These are phyloP conservation scores for Polyommatus iphigenia DNA, from an alignment of 2,888 invertebrate species.

Conservation along the genomic window DNA sequence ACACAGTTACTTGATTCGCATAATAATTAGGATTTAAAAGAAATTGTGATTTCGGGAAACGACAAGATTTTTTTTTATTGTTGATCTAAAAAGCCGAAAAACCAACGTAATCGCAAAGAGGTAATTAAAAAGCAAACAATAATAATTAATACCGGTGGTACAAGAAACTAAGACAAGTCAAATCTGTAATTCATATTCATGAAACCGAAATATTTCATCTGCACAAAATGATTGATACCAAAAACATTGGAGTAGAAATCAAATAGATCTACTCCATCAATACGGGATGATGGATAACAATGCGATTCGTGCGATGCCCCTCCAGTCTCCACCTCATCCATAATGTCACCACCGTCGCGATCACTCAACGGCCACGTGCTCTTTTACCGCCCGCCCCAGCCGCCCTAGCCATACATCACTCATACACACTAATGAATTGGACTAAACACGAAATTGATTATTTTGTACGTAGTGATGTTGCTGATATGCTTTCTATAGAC, in stretches of 20 bases:
- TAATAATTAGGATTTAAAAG: no score
- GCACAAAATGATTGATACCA: neutral
- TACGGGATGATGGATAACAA: constrained; percentile 74
- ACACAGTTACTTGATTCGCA: neutral
- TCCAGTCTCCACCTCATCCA: constrained; percentile 53
- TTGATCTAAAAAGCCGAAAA: neutral
- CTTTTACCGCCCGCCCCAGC: constrained; percentile 11
- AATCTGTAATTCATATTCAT: neutral
- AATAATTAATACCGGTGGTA: neutral
- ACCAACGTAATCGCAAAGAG: no score
- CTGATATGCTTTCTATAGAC: neutral
- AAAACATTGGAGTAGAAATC: constrained; percentile 21
- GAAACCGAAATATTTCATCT: neutral
- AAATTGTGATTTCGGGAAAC: no score
- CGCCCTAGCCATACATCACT: constrained; percentile 8
- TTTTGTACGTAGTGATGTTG: neutral
- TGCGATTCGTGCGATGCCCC: constrained; percentile 54
- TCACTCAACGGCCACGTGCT: constrained; percentile 47
- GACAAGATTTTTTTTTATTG: neutral
- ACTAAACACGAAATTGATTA: neutral
- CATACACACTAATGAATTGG: neutral
- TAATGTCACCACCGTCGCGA: constrained; percentile 60
- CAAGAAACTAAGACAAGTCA: neutral
- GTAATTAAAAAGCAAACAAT: no score
- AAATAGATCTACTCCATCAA: constrained; percentile 57